Evolutionary conservation across 2,113 vertebrate species (phyloP).

Genomic region (Casuarius casuarius): DNA sequence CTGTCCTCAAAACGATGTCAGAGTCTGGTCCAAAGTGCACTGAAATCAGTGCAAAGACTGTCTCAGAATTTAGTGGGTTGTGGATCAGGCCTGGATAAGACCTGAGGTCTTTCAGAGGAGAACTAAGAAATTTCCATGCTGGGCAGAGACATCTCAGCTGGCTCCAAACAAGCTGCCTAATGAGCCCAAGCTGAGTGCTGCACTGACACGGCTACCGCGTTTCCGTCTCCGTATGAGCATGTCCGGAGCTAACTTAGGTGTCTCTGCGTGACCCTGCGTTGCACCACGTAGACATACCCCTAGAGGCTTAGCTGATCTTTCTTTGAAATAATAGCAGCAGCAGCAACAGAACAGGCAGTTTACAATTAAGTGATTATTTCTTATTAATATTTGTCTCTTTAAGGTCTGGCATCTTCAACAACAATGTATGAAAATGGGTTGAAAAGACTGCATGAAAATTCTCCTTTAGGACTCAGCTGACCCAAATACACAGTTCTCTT

Average conservation of each 20-base stretch:
- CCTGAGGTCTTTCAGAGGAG: neutral
- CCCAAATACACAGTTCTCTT: slow-evolving; percentile 70
- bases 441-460: slow-evolving; percentile 59
- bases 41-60: neutral
- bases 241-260: neutral
- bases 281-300: neutral
- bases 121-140: slow-evolving; percentile 1
- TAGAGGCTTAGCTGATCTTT: neutral
- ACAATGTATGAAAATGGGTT: slow-evolving; percentile 40
- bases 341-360: neutral
- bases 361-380: neutral
- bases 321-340: neutral
- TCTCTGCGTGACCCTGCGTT: neutral
- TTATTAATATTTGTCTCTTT: slow-evolving; percentile 41
- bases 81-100: neutral
- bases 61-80: neutral
- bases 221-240: neutral
- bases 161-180: slow-evolving; percentile 29
- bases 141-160: neutral
- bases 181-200: slow-evolving; percentile 22
- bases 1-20: neutral
- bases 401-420: slow-evolving; percentile 22
- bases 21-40: neutral
- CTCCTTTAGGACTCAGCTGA: slow-evolving; percentile 69
- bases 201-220: neutral